phyloP scores from a whole-genome alignment of 2,113 vertebrate species.

The Nyctibius bracteatus region DNA sequence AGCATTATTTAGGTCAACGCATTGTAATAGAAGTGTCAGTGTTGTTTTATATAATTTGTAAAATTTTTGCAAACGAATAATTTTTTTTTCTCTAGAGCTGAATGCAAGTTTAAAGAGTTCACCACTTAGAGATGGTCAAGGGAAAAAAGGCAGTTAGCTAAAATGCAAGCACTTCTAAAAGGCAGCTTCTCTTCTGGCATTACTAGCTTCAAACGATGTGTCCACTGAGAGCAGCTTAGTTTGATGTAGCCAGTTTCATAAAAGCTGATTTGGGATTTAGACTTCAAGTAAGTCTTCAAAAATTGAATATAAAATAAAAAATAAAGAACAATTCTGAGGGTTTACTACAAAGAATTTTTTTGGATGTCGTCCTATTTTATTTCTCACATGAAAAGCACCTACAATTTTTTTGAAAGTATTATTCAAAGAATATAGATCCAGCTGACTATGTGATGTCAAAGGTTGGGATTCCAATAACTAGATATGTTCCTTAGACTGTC shows the following conservation, averaged over 20 bases:
- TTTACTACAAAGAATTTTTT: slow-evolving; percentile 24
- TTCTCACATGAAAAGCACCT: background rate
- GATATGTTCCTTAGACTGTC: background rate
- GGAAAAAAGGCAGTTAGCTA: slow-evolving; percentile 45
- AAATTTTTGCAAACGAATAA: background rate
- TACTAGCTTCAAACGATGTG: slow-evolving; percentile 59
- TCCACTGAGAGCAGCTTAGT: slow-evolving; percentile 57
- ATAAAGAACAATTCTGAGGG: slow-evolving; percentile 16
- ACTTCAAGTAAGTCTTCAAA: slow-evolving; percentile 40
- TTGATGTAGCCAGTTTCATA: slow-evolving; percentile 63
- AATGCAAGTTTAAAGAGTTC: slow-evolving; percentile 39
- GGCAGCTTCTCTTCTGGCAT: slow-evolving; percentile 45
- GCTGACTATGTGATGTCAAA: background rate
- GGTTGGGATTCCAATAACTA: background rate
- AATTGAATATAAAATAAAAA: slow-evolving; percentile 48
- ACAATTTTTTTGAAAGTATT: background rate
- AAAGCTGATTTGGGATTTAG: slow-evolving; percentile 58
- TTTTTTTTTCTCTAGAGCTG: background rate
- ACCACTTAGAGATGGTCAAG: slow-evolving; percentile 20
- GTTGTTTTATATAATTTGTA: background rate
- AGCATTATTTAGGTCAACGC: background rate
- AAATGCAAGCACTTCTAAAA: slow-evolving; percentile 61
- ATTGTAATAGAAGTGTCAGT: background rate
- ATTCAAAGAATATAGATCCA: background rate
- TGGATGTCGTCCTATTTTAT: background rate